Evolutionary conservation across 2,113 vertebrate species (phyloP), one percentile per base, ranked within the genome.

Genomic region (Mesembrinibis cayennensis): DNA sequence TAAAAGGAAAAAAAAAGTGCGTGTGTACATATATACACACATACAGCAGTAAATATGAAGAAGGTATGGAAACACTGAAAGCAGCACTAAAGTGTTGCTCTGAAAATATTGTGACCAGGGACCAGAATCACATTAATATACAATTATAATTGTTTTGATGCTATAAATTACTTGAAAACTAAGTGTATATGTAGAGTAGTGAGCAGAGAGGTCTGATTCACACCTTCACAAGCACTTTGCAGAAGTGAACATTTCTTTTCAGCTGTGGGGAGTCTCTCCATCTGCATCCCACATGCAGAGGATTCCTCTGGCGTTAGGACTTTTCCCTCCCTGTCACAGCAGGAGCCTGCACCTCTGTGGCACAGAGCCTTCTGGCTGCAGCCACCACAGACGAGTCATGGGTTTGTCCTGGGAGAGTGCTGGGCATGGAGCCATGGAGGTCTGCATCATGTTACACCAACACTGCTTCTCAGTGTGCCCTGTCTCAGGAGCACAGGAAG

Each of bases 371-470:
- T 66, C 79, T 77, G 49, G 36, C 65, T 85, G 29, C 82, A 87
- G n/a, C 76, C 10, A 2, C 45, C 44, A 11, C 47, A 38, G 36
- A 40, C 0, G 3, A 4, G 32, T 76, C 1, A 0, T 1, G 20
- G 72, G 72, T 67, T 53, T 89, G 65, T 53, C 42, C 47, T 76
- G 89, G 42, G 52, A 82, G 61, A 63, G 56, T 0, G 0, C 87
- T 58, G 74, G 90, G 90, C 90, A 73, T 1, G 2, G 50, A 87
- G 91, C 77, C 73, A 52, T 2, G 19, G 47, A 76, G 32, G 7
- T 55, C 69, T 93, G 89, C 87, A 14, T 96, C 91, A 4, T 23
- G 13, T 90, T 94, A 87, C 56, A 44, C 15, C 74, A 49, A 19
- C 77, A 18, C 44, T 12, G 56, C 62, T 82, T 47, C 85, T 82